Base-by-base conservation (phyloP, 2,797 vertebrate species). In the Cygnus olor region DNA sequence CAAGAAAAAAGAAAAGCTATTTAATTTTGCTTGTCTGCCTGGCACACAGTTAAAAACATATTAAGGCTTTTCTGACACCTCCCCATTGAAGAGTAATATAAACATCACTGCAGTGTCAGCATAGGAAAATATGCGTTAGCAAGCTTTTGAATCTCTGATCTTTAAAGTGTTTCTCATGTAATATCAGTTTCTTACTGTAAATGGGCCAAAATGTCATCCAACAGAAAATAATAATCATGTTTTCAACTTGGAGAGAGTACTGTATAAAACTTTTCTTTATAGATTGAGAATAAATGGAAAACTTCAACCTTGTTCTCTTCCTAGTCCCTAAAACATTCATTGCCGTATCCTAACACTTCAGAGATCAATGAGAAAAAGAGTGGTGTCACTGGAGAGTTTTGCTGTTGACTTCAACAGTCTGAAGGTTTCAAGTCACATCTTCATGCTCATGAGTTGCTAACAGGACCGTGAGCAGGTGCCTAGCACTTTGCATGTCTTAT, bases 61-160 rank as follows among this genome's bases (percentile, higher is more conserved):
- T 63, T 94, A 96, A 96, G 96, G 91, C 83, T 97, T 97, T 97
- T 94, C 89, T 97, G 95, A 95, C 96, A 94, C 89, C 89, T 92
- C 92, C 84, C 79, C 73, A 5, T 89, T 85, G 86, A 94, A 92
- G 70, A 82, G 72, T 76, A 91, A 74, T 74, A 61, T 86, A 97
- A 97, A 97, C 91, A 96, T 82, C 74, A 71, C 80, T 91, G 93
- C 93, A 93, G 81, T 83, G 73, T 91, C 94, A 85, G 65, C 87
- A 17, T 12, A 88, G 96, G 95, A 95, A 97, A 96, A 82, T 94
- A 82, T 32, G 69, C 94, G 83, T 93, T 91, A 97, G 93, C 80
- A 66, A 94, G 73, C 90, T 90, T 94, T 95, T 82, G 87, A 95
- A 91, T 92, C 86, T 95, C 73, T 94, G 90, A 85, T 93, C 78